phyloP scores from a whole-genome alignment of 2,113 vertebrate species.

The Romanogobio albipinnatus region DNA sequence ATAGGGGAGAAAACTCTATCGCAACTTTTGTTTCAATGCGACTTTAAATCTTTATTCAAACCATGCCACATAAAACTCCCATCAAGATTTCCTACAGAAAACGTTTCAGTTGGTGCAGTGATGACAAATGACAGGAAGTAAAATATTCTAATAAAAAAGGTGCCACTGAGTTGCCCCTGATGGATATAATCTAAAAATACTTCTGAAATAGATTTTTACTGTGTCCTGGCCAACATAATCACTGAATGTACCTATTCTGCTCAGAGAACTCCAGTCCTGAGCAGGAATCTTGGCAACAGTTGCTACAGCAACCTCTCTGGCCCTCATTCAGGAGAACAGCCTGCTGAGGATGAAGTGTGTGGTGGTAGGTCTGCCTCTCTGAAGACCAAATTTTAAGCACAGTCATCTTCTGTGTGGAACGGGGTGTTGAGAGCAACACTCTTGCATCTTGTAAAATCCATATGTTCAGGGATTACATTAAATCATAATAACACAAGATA shows the following conservation, averaged over 20 bases:
- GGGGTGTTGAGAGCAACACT: slow-evolving; percentile 14
- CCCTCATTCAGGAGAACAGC: slow-evolving; percentile 34
- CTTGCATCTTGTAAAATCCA: slow-evolving; percentile 20
- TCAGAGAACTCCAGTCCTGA: slow-evolving; percentile 39
- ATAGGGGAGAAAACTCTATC: no score
- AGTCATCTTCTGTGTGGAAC: slow-evolving; percentile 41
- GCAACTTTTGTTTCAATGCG: no score
- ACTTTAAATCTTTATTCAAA: neutral
- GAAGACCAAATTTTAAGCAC: slow-evolving; percentile 30
- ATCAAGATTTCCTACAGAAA: neutral
- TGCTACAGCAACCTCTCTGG: slow-evolving; percentile 55
- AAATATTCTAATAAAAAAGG: slow-evolving; percentile 1
- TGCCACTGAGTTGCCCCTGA: slow-evolving; percentile 9
- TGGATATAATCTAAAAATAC: slow-evolving; percentile 37
- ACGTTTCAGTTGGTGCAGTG: neutral
- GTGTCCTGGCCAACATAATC: slow-evolving; percentile 41
- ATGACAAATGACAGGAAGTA: neutral
- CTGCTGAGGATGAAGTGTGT: slow-evolving; percentile 34
- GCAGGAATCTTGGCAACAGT: slow-evolving; percentile 54
- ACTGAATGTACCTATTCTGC: slow-evolving; percentile 36
- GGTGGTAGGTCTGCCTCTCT: slow-evolving; percentile 26
- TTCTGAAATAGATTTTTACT: slow-evolving; percentile 46
- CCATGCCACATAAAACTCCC: neutral
- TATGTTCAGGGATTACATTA: slow-evolving; percentile 20
- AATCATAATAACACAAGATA: slow-evolving; percentile 26